A percentile compares a stretch with the other conserved stretches of the same genome.
Conservation (phyloP, 2,888 invertebrate species). For the Nomada fabriciana region DNA sequence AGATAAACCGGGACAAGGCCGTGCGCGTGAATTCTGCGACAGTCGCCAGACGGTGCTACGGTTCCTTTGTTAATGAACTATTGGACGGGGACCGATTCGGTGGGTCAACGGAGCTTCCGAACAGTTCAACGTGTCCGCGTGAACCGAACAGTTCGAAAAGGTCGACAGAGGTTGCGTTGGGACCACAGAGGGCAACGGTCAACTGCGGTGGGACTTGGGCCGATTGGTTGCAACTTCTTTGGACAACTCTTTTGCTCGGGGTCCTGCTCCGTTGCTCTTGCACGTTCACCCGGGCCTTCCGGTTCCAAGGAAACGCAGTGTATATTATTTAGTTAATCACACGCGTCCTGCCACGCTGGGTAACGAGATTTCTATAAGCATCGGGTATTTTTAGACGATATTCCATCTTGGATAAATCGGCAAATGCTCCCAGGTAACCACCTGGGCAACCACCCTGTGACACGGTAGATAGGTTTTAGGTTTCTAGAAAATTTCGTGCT, state of each 20-base stretch:
- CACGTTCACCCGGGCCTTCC: neutral
- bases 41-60: neutral
- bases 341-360: neutral
- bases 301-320: neutral
- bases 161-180: neutral
- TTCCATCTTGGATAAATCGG: too few species aligned
- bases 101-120: neutral
- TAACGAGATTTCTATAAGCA: neutral
- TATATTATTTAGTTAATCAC: neutral
- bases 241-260: neutral
- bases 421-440: too few species aligned
- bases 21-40: slow-evolving; percentile 47
- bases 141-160: neutral
- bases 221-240: neutral
- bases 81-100: neutral
- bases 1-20: slow-evolving; percentile 64
- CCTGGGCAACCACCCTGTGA: too few species aligned
- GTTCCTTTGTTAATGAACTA: neutral
- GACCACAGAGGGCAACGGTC: neutral
- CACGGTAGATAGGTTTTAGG: neutral
- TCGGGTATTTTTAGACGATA: neutral
- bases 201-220: neutral
- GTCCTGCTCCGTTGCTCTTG: neutral
- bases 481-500: neutral
- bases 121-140: neutral